These are phyloP conservation scores for Diplazon laetatorius DNA, from an alignment of 2,888 invertebrate species.

Conservation along the genomic window DNA sequence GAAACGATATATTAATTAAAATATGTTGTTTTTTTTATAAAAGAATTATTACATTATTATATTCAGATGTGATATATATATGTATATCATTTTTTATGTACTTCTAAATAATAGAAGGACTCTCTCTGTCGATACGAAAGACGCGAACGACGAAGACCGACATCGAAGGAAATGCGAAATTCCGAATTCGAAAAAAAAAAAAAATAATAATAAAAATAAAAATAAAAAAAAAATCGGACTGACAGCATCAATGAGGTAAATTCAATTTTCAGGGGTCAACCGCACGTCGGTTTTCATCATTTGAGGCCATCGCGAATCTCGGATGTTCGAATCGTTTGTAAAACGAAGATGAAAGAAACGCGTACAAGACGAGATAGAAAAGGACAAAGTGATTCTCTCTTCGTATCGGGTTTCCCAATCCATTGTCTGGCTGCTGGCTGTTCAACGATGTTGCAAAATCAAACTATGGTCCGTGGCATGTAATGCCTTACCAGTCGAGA, in stretches of 20 bases:
- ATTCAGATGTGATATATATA: too few species aligned
- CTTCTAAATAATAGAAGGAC: too few species aligned
- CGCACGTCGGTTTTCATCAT: constrained; percentile 47
- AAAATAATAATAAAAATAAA: too few species aligned
- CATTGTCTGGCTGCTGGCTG: constrained; percentile 67
- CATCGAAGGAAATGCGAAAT: neutral
- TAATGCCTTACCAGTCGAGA: too few species aligned
- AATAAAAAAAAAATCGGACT: too few species aligned
- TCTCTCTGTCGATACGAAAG: too few species aligned
- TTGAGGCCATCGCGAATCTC: constrained; percentile 28
- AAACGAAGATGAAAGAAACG: constrained; percentile 15
- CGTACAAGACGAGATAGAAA: constrained; percentile 8
- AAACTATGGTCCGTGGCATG: constrained; percentile 3
- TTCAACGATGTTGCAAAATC: constrained; percentile 56
- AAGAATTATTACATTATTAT: too few species aligned
- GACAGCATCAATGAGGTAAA: neutral
- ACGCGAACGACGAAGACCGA: neutral
- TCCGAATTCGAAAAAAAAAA: too few species aligned
- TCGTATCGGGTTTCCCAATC: constrained; percentile 72
- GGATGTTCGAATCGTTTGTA: constrained; percentile 35
- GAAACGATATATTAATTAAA: too few species aligned
- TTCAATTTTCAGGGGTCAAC: constrained; percentile 27
- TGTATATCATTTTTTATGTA: too few species aligned
- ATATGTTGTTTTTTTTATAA: too few species aligned
- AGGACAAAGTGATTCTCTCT: constrained; percentile 9